Percentiles rank a stretch among this genome's conserved stretches.
phyloP scores from a whole-genome alignment of 2,888 invertebrate species.

The Drosophila nigritarsus region DNA sequence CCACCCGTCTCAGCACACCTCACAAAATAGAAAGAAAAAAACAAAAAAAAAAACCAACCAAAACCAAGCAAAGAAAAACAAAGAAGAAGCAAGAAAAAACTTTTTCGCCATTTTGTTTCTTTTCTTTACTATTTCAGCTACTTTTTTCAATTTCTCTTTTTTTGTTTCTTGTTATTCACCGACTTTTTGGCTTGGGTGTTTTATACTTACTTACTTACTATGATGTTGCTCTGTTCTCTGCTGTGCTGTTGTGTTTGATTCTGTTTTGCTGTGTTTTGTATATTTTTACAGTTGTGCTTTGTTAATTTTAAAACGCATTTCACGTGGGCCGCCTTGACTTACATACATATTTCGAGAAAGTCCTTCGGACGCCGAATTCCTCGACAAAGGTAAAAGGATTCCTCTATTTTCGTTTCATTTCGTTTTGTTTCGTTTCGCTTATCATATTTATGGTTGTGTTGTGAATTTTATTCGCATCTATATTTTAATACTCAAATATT shows the following conservation, averaged over 20 bases:
- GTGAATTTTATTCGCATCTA: neutral
- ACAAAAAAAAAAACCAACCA: slow-evolving; percentile 4
- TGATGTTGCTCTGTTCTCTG: slow-evolving; percentile 5
- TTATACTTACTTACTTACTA: slow-evolving; percentile 18
- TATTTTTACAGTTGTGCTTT: slow-evolving; percentile 16
- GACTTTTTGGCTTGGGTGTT: slow-evolving; percentile 43
- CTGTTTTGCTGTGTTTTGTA: slow-evolving; percentile 1
- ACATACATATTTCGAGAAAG: slow-evolving; percentile 1
- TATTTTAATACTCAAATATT: slow-evolving; percentile 1
- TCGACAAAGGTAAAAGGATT: slow-evolving; percentile 70
- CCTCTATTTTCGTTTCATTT: slow-evolving; percentile 21
- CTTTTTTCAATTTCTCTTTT: slow-evolving; percentile 45
- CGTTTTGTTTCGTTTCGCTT: neutral
- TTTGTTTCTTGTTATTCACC: slow-evolving; percentile 24
- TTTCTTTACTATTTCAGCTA: slow-evolving; percentile 76
- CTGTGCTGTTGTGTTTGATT: slow-evolving; percentile 2
- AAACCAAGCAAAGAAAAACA: slow-evolving; percentile 31
- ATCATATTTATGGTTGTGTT: neutral
- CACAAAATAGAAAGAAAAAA: slow-evolving; percentile 30
- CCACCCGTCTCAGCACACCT: neutral
- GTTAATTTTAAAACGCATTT: slow-evolving; percentile 67
- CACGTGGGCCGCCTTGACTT: slow-evolving; percentile 53
- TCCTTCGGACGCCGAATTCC: slow-evolving; percentile 23
- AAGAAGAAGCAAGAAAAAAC: slow-evolving; percentile 41
- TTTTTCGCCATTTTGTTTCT: slow-evolving; percentile 74